Percentiles rank a stretch among this genome's conserved stretches.
phyloP scores from a whole-genome alignment of 1,140 invertebrate species.

The Sitobion miscanthi region DNA sequence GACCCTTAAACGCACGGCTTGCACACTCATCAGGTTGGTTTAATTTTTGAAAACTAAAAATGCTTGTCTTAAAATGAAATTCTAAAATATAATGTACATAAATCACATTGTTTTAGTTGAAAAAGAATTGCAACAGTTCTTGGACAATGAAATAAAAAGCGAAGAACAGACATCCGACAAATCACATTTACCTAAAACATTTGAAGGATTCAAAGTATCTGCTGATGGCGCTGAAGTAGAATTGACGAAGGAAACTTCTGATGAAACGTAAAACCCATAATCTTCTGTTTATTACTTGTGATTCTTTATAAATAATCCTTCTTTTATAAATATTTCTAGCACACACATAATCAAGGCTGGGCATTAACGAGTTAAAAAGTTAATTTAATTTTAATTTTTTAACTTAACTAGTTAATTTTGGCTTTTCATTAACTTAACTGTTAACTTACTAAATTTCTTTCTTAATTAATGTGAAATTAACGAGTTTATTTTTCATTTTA shows the following conservation, averaged over 20 bases:
- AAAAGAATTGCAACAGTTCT: conserved; percentile 40
- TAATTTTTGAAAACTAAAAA: background rate
- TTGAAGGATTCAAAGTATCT: conserved; percentile 36
- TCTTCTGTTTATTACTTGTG: background rate
- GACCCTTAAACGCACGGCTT: background rate
- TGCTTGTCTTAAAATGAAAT: background rate
- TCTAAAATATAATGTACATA: background rate
- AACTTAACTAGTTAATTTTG: no score
- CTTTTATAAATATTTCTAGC: background rate
- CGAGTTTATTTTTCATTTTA: no score
- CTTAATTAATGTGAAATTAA: no score
- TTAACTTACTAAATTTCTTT: no score
- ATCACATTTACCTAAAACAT: conserved; percentile 29
- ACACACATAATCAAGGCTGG: background rate
- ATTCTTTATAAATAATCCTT: background rate
- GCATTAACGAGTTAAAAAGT: no score
- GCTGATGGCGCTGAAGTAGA: conserved; percentile 36
- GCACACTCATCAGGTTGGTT: conserved; percentile 18
- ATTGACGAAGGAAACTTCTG: conserved; percentile 20
- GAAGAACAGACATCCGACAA: conserved; percentile 42
- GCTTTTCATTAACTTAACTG: no score
- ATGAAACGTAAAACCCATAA: conserved; percentile 37
- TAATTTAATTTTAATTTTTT: no score
- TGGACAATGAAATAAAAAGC: conserved; percentile 40
- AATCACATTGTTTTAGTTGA: conserved; percentile 35